Conservation (phyloP, 2,113 vertebrate genomes). For the Gobiocypris rarus region DNA sequence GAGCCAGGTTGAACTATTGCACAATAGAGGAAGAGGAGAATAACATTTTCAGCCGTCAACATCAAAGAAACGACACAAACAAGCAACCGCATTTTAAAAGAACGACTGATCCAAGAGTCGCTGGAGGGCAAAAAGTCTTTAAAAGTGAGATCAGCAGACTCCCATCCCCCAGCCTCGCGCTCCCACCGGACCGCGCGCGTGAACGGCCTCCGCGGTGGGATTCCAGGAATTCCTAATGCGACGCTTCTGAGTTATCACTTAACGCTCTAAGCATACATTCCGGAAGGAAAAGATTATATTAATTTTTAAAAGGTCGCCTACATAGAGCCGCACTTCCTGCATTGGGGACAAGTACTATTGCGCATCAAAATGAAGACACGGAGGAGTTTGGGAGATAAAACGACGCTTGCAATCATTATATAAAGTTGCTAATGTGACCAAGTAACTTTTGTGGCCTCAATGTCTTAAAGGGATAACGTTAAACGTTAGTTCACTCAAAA, state of each 20-base stretch:
- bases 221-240: conserved; percentile 41
- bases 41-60: background rate
- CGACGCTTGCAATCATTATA: background rate
- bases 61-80: background rate
- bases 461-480: background rate
- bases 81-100: background rate
- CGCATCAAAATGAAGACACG: background rate
- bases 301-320: background rate
- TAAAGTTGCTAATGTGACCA: background rate
- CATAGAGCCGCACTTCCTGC: background rate
- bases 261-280: background rate
- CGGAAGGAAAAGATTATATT: background rate
- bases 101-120: background rate
- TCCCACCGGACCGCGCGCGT: conserved; percentile 15
- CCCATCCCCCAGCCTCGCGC: conserved; percentile 43
- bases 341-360: background rate
- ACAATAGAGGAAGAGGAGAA: background rate
- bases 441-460: background rate
- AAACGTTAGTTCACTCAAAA: background rate
- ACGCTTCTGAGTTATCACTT: background rate
- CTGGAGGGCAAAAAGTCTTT: background rate
- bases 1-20: conserved; percentile 11
- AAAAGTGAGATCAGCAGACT: conserved; percentile 24
- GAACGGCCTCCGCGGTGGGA: conserved; percentile 40
- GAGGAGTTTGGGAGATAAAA: background rate